Conservation (phyloP, 2,797 vertebrate species). For the Pseudopleuronectes americanus region DNA sequence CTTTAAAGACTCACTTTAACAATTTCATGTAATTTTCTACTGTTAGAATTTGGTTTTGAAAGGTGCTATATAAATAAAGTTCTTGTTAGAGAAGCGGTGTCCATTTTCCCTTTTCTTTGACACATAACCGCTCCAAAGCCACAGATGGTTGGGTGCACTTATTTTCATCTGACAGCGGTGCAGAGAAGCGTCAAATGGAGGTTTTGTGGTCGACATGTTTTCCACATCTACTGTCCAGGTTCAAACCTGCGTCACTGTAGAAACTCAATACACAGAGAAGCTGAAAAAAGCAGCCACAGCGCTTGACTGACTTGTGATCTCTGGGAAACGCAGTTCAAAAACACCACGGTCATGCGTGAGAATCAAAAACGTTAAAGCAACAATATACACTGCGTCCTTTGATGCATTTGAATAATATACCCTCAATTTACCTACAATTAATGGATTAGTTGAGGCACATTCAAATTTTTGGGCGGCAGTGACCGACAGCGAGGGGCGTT, state of each 20-base stretch:
- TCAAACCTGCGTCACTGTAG: slow-evolving; percentile 6
- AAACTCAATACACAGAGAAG: slow-evolving; percentile 21
- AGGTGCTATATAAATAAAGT: too few species aligned
- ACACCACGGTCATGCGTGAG: neutral
- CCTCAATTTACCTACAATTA: slow-evolving; percentile 27
- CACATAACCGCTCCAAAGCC: slow-evolving; percentile 39
- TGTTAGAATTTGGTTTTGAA: too few species aligned
- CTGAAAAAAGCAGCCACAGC: slow-evolving; percentile 8
- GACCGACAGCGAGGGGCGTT: slow-evolving; percentile 36
- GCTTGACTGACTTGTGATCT: slow-evolving; percentile 1
- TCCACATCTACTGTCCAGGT: neutral
- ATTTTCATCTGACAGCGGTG: neutral
- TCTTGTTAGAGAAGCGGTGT: too few species aligned
- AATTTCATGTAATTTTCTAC: too few species aligned
- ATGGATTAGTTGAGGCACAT: slow-evolving; percentile 14
- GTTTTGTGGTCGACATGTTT: neutral
- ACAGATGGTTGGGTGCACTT: neutral
- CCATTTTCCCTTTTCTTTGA: slow-evolving; percentile 6
- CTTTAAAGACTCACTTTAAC: too few species aligned
- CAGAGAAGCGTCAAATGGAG: neutral
- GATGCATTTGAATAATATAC: slow-evolving; percentile 14
- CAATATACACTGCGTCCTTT: neutral
- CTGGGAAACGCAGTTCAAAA: slow-evolving; percentile 6
- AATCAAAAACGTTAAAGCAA: neutral
- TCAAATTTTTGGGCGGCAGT: slow-evolving; percentile 2